These are phyloP conservation scores for Corythornis vintsioides DNA, from an alignment of 2,113 vertebrate genomes.

Conservation along the genomic window DNA sequence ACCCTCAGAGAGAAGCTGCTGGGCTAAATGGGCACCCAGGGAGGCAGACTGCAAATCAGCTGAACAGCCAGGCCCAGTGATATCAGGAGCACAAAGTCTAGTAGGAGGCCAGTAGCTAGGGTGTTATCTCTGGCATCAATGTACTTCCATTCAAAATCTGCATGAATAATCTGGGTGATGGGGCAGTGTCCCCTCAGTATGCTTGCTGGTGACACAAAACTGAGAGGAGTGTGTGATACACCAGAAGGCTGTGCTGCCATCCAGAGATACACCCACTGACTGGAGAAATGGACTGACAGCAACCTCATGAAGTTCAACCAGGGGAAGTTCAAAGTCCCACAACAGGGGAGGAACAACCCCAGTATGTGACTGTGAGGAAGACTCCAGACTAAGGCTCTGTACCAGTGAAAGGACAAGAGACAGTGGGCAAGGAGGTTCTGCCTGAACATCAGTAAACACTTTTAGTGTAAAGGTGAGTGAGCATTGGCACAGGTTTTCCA, in stretches of 20 bases:
- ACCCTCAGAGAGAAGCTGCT: neutral
- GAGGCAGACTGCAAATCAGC: neutral
- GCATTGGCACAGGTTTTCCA: neutral
- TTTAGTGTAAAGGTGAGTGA: neutral
- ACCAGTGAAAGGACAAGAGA: neutral
- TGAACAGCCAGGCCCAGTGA: neutral
- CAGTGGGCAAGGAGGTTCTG: neutral
- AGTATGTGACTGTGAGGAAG: neutral
- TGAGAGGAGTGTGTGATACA: neutral
- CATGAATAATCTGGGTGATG: neutral
- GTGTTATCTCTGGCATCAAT: neutral
- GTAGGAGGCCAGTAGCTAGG: neutral
- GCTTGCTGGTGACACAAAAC: neutral
- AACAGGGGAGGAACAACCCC: neutral
- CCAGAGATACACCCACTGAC: neutral
- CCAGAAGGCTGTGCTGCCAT: neutral
- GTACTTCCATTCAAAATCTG: neutral
- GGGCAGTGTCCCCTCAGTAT: neutral
- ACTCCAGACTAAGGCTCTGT: neutral
- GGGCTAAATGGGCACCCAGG: neutral
- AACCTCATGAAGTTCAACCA: neutral
- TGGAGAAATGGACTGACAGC: neutral
- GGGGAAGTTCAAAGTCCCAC: neutral
- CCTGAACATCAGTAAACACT: neutral
- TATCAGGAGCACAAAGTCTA: neutral